Conservation (phyloP, 2,113 vertebrate genomes). For the Anhinga rufa region DNA sequence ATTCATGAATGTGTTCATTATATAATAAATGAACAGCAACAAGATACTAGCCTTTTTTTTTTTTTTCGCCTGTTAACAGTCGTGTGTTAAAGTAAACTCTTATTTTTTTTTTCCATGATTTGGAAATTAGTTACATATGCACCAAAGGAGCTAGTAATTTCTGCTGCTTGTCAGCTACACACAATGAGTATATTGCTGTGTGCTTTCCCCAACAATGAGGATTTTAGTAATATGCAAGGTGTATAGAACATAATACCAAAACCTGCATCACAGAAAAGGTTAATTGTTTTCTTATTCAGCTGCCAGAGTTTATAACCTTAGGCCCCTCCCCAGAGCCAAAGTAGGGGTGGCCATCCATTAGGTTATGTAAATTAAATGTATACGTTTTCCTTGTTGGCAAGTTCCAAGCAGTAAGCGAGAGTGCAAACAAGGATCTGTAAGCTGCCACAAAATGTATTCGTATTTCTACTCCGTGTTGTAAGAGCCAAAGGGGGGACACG, state of each 20-base stretch:
- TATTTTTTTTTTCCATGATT: slow-evolving; percentile 29
- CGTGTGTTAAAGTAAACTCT: slow-evolving; percentile 65
- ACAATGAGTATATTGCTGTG: slow-evolving; percentile 82
- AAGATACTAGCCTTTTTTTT: slow-evolving; percentile 61
- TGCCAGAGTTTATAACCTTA: slow-evolving; percentile 62
- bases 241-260: slow-evolving; percentile 59
- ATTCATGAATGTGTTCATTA: slow-evolving; percentile 73
- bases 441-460: slow-evolving; percentile 63
- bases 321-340: slow-evolving; percentile 31
- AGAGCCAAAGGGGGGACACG: slow-evolving; percentile 54
- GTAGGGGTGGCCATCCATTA: slow-evolving; percentile 28
- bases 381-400: slow-evolving; percentile 69
- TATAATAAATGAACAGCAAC: slow-evolving; percentile 74
- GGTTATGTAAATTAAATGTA: slow-evolving; percentile 60
- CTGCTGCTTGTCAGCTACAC: slow-evolving; percentile 66
- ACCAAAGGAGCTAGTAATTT: slow-evolving; percentile 73
- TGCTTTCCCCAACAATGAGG: slow-evolving; percentile 62
- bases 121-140: slow-evolving; percentile 76
- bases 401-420: slow-evolving; percentile 64
- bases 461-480: slow-evolving; percentile 54
- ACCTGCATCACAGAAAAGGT: slow-evolving; percentile 56
- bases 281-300: slow-evolving; percentile 62
- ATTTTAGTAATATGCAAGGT: slow-evolving; percentile 61
- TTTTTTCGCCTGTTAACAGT: slow-evolving; percentile 74
- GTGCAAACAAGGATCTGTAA: slow-evolving; percentile 68